A percentile compares a stretch with the other conserved stretches of the same genome.
Evolutionary conservation across 2,797 vertebrate species (phyloP).

Genomic region (Pantherophis vulpinus): DNA sequence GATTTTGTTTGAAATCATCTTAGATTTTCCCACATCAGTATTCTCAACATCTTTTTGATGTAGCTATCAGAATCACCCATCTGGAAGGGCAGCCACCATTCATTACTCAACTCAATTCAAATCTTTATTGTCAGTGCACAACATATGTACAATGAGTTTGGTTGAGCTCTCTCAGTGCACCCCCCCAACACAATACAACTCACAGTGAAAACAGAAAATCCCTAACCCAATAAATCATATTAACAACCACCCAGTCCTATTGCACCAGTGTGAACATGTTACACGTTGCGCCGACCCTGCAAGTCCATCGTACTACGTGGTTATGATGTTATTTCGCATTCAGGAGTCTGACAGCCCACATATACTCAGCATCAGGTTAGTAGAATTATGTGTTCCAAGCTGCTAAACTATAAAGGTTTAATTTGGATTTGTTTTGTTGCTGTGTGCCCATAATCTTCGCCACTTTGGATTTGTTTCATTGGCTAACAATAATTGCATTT

Average conservation of each 20-base stretch:
- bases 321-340: too few relatives aligned
- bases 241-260: too few relatives aligned
- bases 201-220: too few relatives aligned
- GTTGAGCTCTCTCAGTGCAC: too few relatives aligned
- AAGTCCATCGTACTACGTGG: too few relatives aligned
- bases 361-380: not conserved
- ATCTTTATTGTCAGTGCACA: too few relatives aligned
- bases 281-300: too few relatives aligned
- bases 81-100: not conserved
- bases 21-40: not conserved
- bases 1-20: not conserved
- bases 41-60: not conserved
- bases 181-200: too few relatives aligned
- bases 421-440: not conserved
- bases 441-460: not conserved
- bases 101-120: not conserved
- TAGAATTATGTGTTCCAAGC: not conserved
- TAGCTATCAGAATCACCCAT: not conserved
- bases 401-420: not conserved
- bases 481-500: not conserved
- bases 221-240: too few relatives aligned
- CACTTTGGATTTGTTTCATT: not conserved
- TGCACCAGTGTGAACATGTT: too few relatives aligned
- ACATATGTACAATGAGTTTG: too few relatives aligned
- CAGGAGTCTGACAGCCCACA: too few relatives aligned